A percentile compares a stretch with the other conserved stretches of the same genome.
These are phyloP conservation scores for Ceyx margarethae DNA, from an alignment of 2,113 vertebrate species.

Conservation along the genomic window DNA sequence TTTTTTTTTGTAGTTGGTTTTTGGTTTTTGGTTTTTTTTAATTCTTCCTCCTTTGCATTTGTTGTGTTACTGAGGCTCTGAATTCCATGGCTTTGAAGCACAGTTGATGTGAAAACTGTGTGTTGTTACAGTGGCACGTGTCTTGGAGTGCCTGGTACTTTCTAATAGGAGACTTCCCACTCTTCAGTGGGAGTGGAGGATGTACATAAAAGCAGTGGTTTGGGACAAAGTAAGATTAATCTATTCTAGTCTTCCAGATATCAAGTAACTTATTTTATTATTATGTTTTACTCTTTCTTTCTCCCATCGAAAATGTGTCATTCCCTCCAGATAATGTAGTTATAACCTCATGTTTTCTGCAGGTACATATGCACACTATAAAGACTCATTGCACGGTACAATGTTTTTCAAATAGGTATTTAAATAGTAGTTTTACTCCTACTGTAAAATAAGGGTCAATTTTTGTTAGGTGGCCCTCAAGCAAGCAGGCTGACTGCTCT, in stretches of 20 bases:
- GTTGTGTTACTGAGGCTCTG: constrained; percentile 52
- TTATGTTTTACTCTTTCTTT: constrained; percentile 58
- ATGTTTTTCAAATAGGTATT: constrained; percentile 58
- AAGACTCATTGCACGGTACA: constrained; percentile 71
- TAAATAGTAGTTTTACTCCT: constrained; percentile 60
- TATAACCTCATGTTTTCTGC: constrained; percentile 63
- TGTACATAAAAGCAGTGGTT: constrained; percentile 50
- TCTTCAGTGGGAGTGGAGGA: background rate
- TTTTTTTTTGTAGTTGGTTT: background rate
- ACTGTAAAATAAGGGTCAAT: constrained; percentile 59
- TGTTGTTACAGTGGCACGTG: constrained; percentile 47
- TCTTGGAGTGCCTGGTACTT: constrained; percentile 64
- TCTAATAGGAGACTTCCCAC: constrained; percentile 43
- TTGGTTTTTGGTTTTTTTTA: background rate
- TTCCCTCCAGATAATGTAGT: constrained; percentile 53
- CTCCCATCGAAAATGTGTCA: constrained; percentile 46
- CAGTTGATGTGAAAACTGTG: constrained; percentile 56
- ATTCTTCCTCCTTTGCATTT: constrained; percentile 11
- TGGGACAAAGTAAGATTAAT: constrained; percentile 57
- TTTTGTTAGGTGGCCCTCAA: constrained; percentile 38
- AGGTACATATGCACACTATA: constrained; percentile 71
- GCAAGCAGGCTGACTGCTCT: constrained; percentile 65
- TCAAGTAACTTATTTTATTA: constrained; percentile 60
- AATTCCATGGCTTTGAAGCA: constrained; percentile 40
- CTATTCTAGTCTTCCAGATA: constrained; percentile 72